A percentile compares a stretch with the other conserved stretches of the same genome.
Evolutionary conservation across 2,113 vertebrate species (phyloP).

Genomic region (Ibidorhyncha struthersii): DNA sequence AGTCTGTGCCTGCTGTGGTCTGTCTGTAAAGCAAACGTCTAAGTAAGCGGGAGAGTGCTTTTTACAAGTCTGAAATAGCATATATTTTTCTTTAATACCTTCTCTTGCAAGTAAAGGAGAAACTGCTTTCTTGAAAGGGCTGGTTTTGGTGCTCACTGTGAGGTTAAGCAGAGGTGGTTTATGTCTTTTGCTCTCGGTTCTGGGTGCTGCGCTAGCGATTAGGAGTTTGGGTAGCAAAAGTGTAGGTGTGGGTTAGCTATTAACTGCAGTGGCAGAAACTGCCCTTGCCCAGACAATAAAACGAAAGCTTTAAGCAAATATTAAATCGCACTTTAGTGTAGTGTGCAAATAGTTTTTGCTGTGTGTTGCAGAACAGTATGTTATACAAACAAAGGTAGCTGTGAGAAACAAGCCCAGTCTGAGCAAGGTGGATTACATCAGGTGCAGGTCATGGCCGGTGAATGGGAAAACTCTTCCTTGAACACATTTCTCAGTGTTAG

Average conservation of each 20-base stretch:
- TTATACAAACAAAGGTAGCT: constrained; percentile 53
- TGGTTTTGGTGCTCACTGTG: background rate
- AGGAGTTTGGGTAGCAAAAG: background rate
- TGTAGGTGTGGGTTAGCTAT: constrained; percentile 48
- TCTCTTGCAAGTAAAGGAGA: background rate
- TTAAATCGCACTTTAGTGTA: constrained; percentile 17
- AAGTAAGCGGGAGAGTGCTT: background rate
- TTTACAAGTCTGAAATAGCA: background rate
- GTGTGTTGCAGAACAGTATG: constrained; percentile 50
- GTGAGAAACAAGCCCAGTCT: constrained; percentile 19
- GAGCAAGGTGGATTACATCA: constrained; percentile 35
- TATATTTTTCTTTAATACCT: background rate
- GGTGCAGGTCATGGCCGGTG: background rate
- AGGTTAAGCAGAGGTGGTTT: background rate
- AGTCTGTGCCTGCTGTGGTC: background rate
- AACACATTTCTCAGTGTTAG: background rate
- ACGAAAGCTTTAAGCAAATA: constrained; percentile 65
- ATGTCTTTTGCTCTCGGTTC: background rate
- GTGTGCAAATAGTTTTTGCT: constrained; percentile 60
- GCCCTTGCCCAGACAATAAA: constrained; percentile 61
- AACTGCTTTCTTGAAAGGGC: background rate
- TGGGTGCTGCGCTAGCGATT: background rate
- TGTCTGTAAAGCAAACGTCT: background rate
- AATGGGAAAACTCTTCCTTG: constrained; percentile 22
- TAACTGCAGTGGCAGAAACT: constrained; percentile 52